Evolutionary conservation across 2,797 vertebrate species (phyloP), one percentile per base, ranked within the genome.

Genomic region (Cottoperca gobio): DNA sequence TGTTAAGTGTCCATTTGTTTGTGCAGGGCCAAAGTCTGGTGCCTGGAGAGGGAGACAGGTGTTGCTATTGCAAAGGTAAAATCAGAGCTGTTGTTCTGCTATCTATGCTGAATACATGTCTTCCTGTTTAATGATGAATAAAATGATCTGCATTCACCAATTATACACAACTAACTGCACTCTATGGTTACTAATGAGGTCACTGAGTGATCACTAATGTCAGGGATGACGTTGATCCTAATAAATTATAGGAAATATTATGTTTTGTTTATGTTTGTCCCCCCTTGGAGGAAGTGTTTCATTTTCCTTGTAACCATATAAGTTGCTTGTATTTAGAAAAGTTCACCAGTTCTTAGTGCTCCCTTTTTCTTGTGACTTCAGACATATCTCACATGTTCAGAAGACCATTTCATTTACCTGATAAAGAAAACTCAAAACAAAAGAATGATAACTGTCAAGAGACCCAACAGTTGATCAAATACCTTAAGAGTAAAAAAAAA

Each of bases 51-150:
- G 95, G 87, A 53, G 92, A 93, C 3, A 84, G 64, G 5, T 98
- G 97, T 50, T 98, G 97, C 65, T 91, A 81, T 86, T 98, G 97
- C 57, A 35, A 69, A 64, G 91, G 88, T 54, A 88, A 85, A 79
- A 23, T 46, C 37, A 43, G 0, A 12, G 14, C 40, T 58, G 6
- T 26, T 57, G 35, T 46, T 69, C 23, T 24, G 21, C 45, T 64
- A 10, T 60, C n/a, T 55, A 11, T 2, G 12, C 6, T 57, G 14
- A 75, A 62, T 23, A 45, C 35, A 52, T 43, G 14, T 46, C 33
- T 21, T 23, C n/a, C 16, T 72, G 19, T 52, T 60, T 24, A 45
- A 58, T 50, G 19, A 9, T 8, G 1, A 53, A 59, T 17, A n/a
- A 9, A 42, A 12, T n/a, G 1, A 50, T 59, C 45, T 21, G 6